Base-by-base conservation (phyloP, 2,888 invertebrate genomes). In the Mesopsocus fuscifrons region DNA sequence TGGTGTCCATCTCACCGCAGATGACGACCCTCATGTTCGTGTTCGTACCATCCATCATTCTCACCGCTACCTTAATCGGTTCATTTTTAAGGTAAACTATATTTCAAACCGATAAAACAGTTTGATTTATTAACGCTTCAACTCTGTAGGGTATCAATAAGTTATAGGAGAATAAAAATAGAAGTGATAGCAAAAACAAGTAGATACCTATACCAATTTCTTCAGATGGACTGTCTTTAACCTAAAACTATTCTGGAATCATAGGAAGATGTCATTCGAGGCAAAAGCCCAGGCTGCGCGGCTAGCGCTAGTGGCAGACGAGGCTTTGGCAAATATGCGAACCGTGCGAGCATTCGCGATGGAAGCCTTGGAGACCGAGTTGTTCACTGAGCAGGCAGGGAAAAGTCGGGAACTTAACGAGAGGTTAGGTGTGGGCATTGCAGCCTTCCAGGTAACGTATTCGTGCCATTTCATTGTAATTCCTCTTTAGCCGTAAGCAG, bases 321-420 rank as follows among this genome's bases (percentile, higher is more conserved):
- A 95, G 63, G 91, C 92, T 2, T 68, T 97, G 44, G 74, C 84
- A 30, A 95, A 95, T 61, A 82, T 97, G 50, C 68, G 91, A 41
- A 95, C 94, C 2, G 95, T 97, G 1, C 67, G 92, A 50, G 83
- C 92, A 11, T 92, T 94, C 65, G 91, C 91, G 0, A 89, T 88
- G 65, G 95, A 97, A 60, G 74, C 77, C 45, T 73, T 74, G 47
- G 95, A 95, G 59, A 65, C 69, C 48, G 68, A 71, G 48, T 62
- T 77, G 53, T 87, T 79, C 62, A 66, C 71, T 21, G 59, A 63
- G 26, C 89, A 95, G 63, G 76, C 87, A 2, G 69, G 77, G 17
- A 62, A 69, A 43, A 79, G 88, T 0, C 72, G 79, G 4, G 58
- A 61, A 1, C 61, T 89, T 33, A 82, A 83, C 49, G 77, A 82